phyloP scores from a whole-genome alignment of 2,113 vertebrate species.

The Sinosuthora webbiana region DNA sequence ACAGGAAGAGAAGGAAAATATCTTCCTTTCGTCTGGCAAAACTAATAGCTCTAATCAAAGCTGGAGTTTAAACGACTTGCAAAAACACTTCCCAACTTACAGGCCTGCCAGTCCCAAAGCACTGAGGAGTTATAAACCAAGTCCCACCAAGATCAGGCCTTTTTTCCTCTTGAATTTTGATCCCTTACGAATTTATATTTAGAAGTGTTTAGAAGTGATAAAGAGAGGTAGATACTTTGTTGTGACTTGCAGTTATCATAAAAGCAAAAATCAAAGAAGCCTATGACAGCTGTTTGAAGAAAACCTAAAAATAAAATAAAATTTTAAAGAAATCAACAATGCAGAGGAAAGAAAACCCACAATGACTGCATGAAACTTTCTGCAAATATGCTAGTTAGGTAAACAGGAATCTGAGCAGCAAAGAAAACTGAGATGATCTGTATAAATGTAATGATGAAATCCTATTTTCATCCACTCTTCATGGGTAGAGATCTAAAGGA shows the following conservation, averaged over 20 bases:
- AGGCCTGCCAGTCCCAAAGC: background rate
- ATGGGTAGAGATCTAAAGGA: background rate
- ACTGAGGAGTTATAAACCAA: background rate
- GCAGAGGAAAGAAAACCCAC: background rate
- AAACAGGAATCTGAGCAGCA: background rate
- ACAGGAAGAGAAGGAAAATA: conserved; percentile 35
- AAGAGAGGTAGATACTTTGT: background rate
- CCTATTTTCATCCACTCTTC: background rate
- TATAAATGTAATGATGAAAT: background rate
- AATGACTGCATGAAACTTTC: background rate
- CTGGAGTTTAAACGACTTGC: background rate
- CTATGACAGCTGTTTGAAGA: background rate
- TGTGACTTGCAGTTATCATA: conserved; percentile 4
- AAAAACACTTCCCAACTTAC: background rate
- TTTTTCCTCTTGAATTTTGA: background rate
- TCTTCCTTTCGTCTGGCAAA: conserved; percentile 48
- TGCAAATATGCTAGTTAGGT: background rate
- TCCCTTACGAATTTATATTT: background rate
- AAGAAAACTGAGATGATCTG: background rate
- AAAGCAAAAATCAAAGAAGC: conserved; percentile 40
- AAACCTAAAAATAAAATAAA: background rate
- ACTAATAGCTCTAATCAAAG: conserved; percentile 35
- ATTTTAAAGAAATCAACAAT: background rate
- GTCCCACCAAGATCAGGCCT: background rate
- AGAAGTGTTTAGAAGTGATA: background rate